These are phyloP conservation scores for Otus scops DNA, from an alignment of 2,797 vertebrate genomes.

Conservation along the genomic window DNA sequence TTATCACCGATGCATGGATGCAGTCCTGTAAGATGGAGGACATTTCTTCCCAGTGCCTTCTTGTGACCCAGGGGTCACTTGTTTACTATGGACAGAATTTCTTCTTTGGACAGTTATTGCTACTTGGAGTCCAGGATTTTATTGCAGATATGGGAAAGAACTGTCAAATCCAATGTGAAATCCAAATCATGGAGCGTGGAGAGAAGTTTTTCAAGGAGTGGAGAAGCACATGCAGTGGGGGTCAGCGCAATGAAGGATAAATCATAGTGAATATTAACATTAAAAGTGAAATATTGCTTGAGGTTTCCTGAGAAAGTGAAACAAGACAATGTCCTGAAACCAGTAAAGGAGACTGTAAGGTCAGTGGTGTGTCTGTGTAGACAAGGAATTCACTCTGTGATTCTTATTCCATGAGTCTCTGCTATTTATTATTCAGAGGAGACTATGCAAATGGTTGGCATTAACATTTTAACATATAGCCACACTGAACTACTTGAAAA, in stretches of 20 bases:
- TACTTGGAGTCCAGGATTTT: background rate
- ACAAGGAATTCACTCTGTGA: background rate
- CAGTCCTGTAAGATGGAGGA: background rate
- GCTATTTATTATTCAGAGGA: background rate
- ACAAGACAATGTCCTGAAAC: background rate
- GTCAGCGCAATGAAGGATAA: background rate
- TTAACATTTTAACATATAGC: background rate
- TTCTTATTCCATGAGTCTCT: background rate
- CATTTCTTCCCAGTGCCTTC: background rate
- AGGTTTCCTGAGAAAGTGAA: background rate
- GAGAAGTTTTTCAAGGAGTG: background rate
- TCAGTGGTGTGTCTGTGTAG: background rate
- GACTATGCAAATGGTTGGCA: background rate
- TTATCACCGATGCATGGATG: background rate
- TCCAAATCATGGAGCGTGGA: background rate
- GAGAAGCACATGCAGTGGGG: background rate
- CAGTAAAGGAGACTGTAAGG: background rate
- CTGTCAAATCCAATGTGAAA: background rate
- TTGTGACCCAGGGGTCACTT: background rate
- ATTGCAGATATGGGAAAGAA: background rate
- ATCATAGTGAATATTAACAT: background rate
- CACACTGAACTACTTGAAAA: background rate
- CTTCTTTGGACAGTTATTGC: background rate
- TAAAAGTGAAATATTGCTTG: background rate
- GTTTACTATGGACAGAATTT: background rate